Base-by-base conservation (phyloP, 2,113 vertebrate genomes). In the Sorex fumeus region DNA sequence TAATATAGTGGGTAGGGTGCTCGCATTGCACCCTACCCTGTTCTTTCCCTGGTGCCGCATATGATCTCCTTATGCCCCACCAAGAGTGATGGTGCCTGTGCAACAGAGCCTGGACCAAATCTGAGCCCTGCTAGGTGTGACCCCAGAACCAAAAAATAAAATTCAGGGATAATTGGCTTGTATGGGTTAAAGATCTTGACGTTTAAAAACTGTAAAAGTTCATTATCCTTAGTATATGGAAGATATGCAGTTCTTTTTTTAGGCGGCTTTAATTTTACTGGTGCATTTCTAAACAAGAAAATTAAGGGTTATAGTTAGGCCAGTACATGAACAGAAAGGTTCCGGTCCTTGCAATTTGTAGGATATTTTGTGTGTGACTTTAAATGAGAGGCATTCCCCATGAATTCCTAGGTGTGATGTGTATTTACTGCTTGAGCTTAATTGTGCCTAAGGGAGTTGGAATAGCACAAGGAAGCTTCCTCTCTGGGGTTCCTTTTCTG, bases 391-490 rank as follows among this genome's bases (percentile, higher is more conserved):
- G 90, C 67, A 80, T 93, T 71, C 81, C 50, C 30, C 30, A 0
- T 72, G 66, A 71, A 19, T 75, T 60, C n/a, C 36, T 91, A 75
- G 85, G 79, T 87, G 25, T 88, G 27, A 25, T 86, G 2, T 88
- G 6, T 87, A 40, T 90, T 94, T 96, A 88, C 94, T 91, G 34
- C 71, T 91, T 90, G 77, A 89, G 50, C 87, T 92, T 93, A 62
- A 83, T 84, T 96, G 27, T 93, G 27, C 36, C 28, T 90, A 15
- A 74, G 21, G 32, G 34, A 88, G 19, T 90, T 93, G 50, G n/a
- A 92, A 66, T 62, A 50, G 67, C 11, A 43, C 34, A 88, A 91
- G 57, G 60, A 82, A 69, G 43, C 60, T 50, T 47, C 25, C 28
- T 87, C 21, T 88, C 67, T 71, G 25, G 6, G 13, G 23, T 87